Evolutionary conservation across 2,797 vertebrate genomes (phyloP).

Genomic region (Myripristis jacobus): DNA sequence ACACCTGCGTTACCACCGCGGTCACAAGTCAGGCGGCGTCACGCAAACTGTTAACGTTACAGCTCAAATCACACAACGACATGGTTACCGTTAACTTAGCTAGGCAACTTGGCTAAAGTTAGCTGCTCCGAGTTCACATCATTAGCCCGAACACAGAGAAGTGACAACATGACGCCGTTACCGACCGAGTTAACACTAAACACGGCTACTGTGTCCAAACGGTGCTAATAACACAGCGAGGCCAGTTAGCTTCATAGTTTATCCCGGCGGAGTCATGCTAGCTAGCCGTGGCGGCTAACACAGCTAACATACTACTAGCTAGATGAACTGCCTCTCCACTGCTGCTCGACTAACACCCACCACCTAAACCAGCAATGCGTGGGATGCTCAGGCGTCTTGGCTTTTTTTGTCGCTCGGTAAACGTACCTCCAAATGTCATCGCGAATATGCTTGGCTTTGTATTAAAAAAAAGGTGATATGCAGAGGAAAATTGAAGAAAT

Average conservation of each 20-base stretch:
- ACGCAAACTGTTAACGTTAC: background rate
- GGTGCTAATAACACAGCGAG: background rate
- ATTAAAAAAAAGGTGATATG: conserved; percentile 58
- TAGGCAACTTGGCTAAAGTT: conserved; percentile 64
- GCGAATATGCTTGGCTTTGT: conserved; percentile 64
- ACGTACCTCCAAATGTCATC: conserved; percentile 86
- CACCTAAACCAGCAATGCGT: conserved; percentile 26
- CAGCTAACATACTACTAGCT: conserved; percentile 58
- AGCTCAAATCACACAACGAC: background rate
- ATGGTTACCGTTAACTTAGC: conserved; percentile 42
- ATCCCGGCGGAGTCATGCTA: conserved; percentile 55
- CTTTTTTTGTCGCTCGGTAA: background rate
- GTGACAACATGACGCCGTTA: conserved; percentile 33
- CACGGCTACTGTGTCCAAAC: background rate
- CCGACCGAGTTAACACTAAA: background rate
- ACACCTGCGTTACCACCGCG: background rate
- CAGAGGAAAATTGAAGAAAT: conserved; percentile 73
- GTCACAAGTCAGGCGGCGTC: background rate
- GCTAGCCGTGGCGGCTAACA: conserved; percentile 70
- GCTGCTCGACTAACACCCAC: conserved; percentile 55
- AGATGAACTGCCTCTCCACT: conserved; percentile 56
- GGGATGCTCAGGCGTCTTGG: background rate
- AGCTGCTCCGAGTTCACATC: conserved; percentile 41
- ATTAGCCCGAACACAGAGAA: conserved; percentile 7
- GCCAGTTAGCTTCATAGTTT: conserved; percentile 5